Base-by-base conservation (phyloP, 2,113 vertebrate species). In the Lampris megalopsis region DNA sequence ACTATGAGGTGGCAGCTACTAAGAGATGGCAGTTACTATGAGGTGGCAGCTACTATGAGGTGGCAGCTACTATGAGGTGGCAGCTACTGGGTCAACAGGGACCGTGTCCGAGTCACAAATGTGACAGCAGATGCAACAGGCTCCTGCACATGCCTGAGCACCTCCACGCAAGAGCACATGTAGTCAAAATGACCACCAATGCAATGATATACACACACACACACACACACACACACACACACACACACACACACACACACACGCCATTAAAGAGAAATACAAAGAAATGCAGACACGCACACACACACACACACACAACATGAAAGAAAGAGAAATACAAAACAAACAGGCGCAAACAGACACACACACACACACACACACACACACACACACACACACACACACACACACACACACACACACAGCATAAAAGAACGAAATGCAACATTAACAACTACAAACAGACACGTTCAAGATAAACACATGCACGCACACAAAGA, bases 81-180 rank as follows among this genome's bases (percentile, higher is more conserved):
- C 77, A 79, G 58, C 77, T 83, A 82, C 75, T 76, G 74, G 56
- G 59, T 71, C 73, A 75, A 83, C 56, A 60, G 58, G 61, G 35
- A 68, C 57, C 63, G 71, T 87, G 88, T 89, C 86, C 85, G 40
- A 81, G 68, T 81, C 68, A 54, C 63, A 77, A 60, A 80, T 6
- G 10, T 68, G 61, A 71, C 42, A 24, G 66, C 77, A 85, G 63
- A 73, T 71, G 79, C 58, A 67, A 75, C 75, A 57, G 70, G 57
- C 75, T 50, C 43, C 70, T 67, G 37, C 38, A 45, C 67, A 41
- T 63, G 3, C 8, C 65, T 7, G 68, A 75, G 67, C 60, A 64
- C 54, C 77, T 11, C 56, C 48, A 5, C 50, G 43, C 73, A 71
- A 40, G 43, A 60, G 58, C 71, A 59, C 56, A 73, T 67, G 8